These are phyloP conservation scores for Petroica traversi DNA, from an alignment of 2,113 vertebrate genomes.

Conservation along the genomic window DNA sequence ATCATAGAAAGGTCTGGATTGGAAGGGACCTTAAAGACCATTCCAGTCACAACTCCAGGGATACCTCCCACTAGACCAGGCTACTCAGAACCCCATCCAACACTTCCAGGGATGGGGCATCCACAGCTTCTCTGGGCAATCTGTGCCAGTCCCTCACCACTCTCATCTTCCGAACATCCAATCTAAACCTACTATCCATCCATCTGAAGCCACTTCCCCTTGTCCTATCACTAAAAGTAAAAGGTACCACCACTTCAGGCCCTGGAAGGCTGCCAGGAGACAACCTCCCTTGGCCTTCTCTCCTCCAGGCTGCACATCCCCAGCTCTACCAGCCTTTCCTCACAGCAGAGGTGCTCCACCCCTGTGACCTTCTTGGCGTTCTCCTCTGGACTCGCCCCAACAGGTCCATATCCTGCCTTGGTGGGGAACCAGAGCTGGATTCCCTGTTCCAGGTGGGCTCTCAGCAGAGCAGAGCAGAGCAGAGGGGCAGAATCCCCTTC, in stretches of 20 bases:
- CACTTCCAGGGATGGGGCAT: not conserved
- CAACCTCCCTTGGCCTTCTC: not conserved
- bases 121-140: not conserved
- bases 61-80: not conserved
- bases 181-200: not conserved
- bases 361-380: not conserved
- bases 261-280: not conserved
- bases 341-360: not conserved
- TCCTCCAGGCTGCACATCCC: not conserved
- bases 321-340: not conserved
- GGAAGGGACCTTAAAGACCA: not conserved
- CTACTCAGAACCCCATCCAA: not conserved
- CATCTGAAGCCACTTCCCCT: not conserved
- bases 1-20: not conserved
- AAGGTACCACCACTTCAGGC: not conserved
- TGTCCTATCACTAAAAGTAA: not conserved
- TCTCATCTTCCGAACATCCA: not conserved
- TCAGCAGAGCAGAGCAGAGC: not conserved
- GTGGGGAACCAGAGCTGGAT: not conserved
- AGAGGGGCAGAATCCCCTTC: not conserved
- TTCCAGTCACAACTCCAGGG: not conserved
- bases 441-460: not conserved
- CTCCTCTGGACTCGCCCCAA: not conserved
- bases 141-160: not conserved
- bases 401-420: not conserved